Base-by-base conservation (phyloP, 2,113 vertebrate species). In the Myxocyprinus asiaticus region DNA sequence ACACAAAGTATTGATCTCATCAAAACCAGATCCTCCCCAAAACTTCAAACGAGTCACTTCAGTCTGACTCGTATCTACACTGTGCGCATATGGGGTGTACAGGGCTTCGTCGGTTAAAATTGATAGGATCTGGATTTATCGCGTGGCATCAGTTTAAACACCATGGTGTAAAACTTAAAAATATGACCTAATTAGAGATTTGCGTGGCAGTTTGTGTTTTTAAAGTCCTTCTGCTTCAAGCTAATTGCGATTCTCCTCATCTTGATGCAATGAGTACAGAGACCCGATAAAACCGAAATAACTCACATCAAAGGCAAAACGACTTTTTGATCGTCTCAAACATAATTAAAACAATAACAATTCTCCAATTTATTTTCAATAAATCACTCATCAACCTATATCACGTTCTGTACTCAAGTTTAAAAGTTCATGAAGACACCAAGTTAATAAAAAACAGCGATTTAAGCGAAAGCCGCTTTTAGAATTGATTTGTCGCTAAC, bases 1-100 rank as follows among this genome's bases (percentile, higher is more conserved):
- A 93, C 79, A 84, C 78, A 93, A 88, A 90, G 94, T 94, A 97
- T 96, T 94, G 95, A 98, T 96, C 94, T 95, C 94, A 96, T 98
- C 95, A 97, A 94, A 96, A 95, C 92, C 95, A 96, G 95, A 96
- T 94, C 95, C 94, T 91, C 93, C 93, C 90, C 92, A 90, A 96
- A 76, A 50, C 94, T 97, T 96, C 95, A 97, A 96, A 95, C 91
- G 88, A 95, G 94, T 94, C 95, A 44, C 22, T 33, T 33, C 22
- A 33, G 22, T 33, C 3, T 1, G 22, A 33, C 22, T 33, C 22
- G 3, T 33, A 33, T 33, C 7, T 61, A n/a, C 62, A 61, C 45
- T 9, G 72, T 11, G 72, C 72, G 59, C 58, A 47, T 22, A 33
- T 33, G 43, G 55, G 0, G 3, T 17, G 43, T 61, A 73, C 9